Base-by-base conservation (phyloP, 2,888 invertebrate genomes). In the Atrina japonica region DNA sequence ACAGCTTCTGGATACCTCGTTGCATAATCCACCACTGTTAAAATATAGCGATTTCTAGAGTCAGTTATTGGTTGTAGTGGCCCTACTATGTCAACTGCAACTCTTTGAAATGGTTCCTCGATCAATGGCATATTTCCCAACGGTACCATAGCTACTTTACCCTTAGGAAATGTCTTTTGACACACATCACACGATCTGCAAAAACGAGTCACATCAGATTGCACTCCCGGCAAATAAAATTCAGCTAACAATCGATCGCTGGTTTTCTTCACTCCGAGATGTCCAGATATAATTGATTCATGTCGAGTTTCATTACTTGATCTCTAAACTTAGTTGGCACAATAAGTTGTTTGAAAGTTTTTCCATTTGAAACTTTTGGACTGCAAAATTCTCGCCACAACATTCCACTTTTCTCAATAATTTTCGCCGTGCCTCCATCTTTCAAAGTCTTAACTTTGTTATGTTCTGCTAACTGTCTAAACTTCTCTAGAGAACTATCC, bases 1-100 rank as follows among this genome's bases (percentile, higher is more conserved):
- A 68, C 58, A n/a, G 77, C 76, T 41, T 78, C 79, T 25, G 77
- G 73, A 55, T 74, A 81, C 18, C 73, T n/a, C 2, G 76, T 77
- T 9, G 74, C 70, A 41, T 72, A 70, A 47, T 80, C 78, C 1
- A 75, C 71, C 6, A 74, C 11, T 11, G 72, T 70, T 7, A 80
- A 45, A 11, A 80, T 74, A 53, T 70, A 82, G 3, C 75, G 60
- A 47, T 80, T 68, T 11, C 72, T 71, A 14, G 43, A 27, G 14
- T 72, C 72, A 3, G 75, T 69, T 0, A 56, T 25, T 18, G 75
- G 68, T 11, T n/a, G 11, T 3, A 80, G 45, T 0, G 78, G 78
- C 1, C 76, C 76, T 1, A 78, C 52, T 0, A 78, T 23, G 50
- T 80, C 78, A 23, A 75, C 55, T 0, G 70, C 73, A 9, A 76